Evolutionary conservation across 2,888 invertebrate genomes (phyloP).

Genomic region (Beris morrisii): DNA sequence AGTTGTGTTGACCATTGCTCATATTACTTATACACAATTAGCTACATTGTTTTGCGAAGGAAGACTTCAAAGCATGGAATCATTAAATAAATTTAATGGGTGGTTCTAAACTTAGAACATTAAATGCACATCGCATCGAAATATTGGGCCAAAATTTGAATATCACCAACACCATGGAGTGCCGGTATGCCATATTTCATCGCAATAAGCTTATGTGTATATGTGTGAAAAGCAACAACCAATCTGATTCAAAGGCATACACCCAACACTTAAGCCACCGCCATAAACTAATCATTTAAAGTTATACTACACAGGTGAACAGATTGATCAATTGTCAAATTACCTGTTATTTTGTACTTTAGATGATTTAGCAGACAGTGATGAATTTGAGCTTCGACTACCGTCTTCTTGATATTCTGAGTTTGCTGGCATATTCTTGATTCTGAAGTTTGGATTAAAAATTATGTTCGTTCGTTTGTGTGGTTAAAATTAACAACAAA

Average conservation of each 20-base stretch:
- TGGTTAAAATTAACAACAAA: conserved; percentile 13
- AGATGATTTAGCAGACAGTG: conserved; percentile 27
- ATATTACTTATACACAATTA: too few relatives aligned
- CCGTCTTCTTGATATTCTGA: conserved; percentile 20
- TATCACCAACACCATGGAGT: too few relatives aligned
- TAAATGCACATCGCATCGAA: too few relatives aligned
- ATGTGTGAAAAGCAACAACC: neutral
- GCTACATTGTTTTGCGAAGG: too few relatives aligned
- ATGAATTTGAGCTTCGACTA: conserved; percentile 30
- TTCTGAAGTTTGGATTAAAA: conserved; percentile 7
- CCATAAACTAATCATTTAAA: neutral
- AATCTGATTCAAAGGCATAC: neutral
- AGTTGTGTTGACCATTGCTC: too few relatives aligned
- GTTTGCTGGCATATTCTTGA: conserved; percentile 29
- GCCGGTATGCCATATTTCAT: neutral
- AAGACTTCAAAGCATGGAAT: too few relatives aligned
- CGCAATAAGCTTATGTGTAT: neutral
- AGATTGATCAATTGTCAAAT: conserved; percentile 5
- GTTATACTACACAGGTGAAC: neutral
- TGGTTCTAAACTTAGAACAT: too few relatives aligned
- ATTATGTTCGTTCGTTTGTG: conserved; percentile 13
- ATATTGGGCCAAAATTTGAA: too few relatives aligned
- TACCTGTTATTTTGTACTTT: conserved; percentile 31
- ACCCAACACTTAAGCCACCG: too few relatives aligned
- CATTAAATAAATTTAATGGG: too few relatives aligned